Percentiles rank a stretch among this genome's conserved stretches.
Evolutionary conservation across 1,140 invertebrate species (phyloP).

Genomic region (Apolygus lucorum): DNA sequence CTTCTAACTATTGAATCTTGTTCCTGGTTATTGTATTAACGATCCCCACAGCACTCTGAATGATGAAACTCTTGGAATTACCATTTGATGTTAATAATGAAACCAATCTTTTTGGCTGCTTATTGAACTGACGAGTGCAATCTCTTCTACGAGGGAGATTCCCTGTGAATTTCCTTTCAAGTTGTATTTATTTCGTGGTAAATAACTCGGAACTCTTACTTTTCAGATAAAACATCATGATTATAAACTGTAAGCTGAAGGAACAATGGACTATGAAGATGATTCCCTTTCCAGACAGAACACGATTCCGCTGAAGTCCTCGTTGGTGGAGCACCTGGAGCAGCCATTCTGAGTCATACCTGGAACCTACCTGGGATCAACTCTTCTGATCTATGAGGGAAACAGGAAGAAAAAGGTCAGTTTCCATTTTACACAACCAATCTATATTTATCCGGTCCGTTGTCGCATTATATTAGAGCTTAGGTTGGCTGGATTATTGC

Average conservation of each 20-base stretch:
- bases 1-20: not conserved
- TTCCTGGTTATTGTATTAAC: too few species aligned
- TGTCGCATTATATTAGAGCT: too few species aligned
- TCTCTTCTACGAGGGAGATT: not conserved
- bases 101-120: not conserved
- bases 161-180: not conserved
- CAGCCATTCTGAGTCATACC: too few species aligned
- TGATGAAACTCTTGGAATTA: constrained; percentile 4
- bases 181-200: not conserved
- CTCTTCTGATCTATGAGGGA: too few species aligned
- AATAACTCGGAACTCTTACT: not conserved
- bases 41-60: not conserved
- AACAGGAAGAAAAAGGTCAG: too few species aligned
- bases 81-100: constrained; percentile 4
- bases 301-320: too few species aligned
- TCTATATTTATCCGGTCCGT: too few species aligned
- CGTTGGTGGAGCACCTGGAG: too few species aligned
- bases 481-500: too few species aligned
- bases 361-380: too few species aligned
- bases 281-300: too few species aligned
- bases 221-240: not conserved
- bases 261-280: not conserved
- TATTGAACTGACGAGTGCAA: not conserved
- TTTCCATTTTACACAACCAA: too few species aligned
- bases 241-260: not conserved